phyloP scores from a whole-genome alignment of 1,140 invertebrate species.

The Gryllus bimaculatus region DNA sequence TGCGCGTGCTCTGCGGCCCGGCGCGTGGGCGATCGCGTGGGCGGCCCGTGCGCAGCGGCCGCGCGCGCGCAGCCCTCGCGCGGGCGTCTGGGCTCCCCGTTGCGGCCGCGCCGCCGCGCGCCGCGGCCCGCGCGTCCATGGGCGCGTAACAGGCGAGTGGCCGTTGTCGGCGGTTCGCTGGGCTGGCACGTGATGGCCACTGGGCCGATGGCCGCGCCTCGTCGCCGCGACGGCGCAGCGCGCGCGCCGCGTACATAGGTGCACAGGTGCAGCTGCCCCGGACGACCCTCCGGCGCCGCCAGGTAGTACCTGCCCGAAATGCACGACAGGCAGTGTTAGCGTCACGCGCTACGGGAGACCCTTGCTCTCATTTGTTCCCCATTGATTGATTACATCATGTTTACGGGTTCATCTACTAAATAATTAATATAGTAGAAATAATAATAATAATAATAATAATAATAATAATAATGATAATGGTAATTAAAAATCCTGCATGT shows the following conservation, averaged over 20 bases:
- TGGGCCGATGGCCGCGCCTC: slow-evolving; percentile 55
- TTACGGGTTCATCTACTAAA: background rate
- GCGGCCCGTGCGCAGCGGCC: too few species aligned
- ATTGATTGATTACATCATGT: background rate
- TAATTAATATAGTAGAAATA: too few species aligned
- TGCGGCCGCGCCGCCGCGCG: too few species aligned
- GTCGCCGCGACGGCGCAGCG: slow-evolving; percentile 54
- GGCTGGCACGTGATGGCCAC: slow-evolving; percentile 63
- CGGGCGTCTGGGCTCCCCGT: slow-evolving; percentile 44
- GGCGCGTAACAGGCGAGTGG: slow-evolving; percentile 1
- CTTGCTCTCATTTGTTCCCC: too few species aligned
- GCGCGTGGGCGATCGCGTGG: too few species aligned
- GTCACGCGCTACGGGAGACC: background rate
- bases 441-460: too few species aligned
- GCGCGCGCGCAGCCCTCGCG: too few species aligned
- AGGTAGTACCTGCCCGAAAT: slow-evolving; percentile 61
- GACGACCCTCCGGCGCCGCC: slow-evolving; percentile 65
- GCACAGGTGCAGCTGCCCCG: slow-evolving; percentile 74
- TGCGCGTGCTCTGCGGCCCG: too few species aligned
- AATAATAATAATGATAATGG: too few species aligned
- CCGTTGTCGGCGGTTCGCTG: slow-evolving; percentile 7
- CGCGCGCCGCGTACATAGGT: slow-evolving; percentile 68
- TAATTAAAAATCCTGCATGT: too few species aligned
- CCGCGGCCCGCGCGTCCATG: background rate
- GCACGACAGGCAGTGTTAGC: too few species aligned